Evolutionary conservation across 2,888 invertebrate genomes (phyloP).

Genomic region (Drosophila cognata): DNA sequence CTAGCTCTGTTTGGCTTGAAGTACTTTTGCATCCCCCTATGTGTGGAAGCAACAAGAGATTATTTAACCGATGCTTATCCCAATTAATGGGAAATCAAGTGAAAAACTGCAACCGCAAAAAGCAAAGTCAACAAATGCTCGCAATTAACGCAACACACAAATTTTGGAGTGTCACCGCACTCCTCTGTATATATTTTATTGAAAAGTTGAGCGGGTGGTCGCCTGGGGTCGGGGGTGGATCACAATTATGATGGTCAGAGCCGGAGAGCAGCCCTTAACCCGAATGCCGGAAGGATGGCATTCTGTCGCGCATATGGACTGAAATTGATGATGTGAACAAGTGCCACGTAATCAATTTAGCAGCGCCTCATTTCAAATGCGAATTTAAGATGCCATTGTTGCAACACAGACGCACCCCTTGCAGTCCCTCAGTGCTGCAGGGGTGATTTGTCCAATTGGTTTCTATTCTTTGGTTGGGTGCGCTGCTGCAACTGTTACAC

Average conservation of each 20-base stretch:
- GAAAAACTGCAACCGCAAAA: conserved; percentile 48
- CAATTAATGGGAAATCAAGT: conserved; percentile 64
- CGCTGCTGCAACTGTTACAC: conserved; percentile 16
- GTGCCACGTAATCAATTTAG: conserved; percentile 80
- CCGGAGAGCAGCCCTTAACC: conserved; percentile 33
- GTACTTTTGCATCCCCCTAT: not conserved
- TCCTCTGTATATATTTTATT: conserved; percentile 12
- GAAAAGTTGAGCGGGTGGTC: conserved; percentile 9
- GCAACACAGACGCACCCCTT: conserved; percentile 21
- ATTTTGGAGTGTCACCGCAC: conserved; percentile 67
- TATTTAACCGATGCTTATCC: conserved; percentile 58
- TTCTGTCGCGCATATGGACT: conserved; percentile 68
- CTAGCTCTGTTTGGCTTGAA: not conserved
- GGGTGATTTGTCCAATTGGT: conserved; percentile 35
- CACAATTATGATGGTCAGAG: conserved; percentile 28
- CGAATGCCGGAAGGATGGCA: conserved; percentile 44
- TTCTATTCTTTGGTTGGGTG: conserved; percentile 19
- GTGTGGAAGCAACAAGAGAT: conserved; percentile 7
- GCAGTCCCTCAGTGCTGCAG: conserved; percentile 6
- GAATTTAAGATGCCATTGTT: conserved; percentile 79
- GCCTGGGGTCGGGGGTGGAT: conserved; percentile 1
- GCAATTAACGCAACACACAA: conserved; percentile 68
- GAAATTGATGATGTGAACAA: conserved; percentile 79
- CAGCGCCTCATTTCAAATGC: conserved; percentile 70
- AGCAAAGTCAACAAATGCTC: conserved; percentile 72